Base-by-base conservation (phyloP, 2,888 invertebrate genomes). In the Willowsia nigromaculata region DNA sequence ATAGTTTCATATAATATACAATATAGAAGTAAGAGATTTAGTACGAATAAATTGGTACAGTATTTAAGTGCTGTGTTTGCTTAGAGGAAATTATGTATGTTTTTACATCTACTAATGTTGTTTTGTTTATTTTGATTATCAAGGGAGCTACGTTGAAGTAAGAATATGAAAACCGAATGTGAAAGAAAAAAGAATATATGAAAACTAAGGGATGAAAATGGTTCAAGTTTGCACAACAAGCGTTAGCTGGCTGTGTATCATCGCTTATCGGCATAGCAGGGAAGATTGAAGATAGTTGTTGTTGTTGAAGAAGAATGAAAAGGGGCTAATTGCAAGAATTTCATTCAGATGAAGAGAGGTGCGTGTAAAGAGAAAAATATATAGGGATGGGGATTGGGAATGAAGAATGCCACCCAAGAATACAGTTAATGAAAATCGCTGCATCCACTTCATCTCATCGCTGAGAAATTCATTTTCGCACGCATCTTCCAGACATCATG, bases 61-160 rank as follows among this genome's bases (percentile, higher is more conserved):
- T 53, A 27, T 85, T 43, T 82, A 43, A 74, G 22, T 43, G 68
- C 68, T 62, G 37, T 65, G 50, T 65, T 80, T 25, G 53, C 78
- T 56, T 80, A 9, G 18, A 7, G 11, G 1, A 30, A 59, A 25
- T 25, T 40, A 65, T 50, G 50, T 50, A 50, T 84, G 62, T 62
- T 47, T 18, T 53, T 30, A 78, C 78, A 15, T 33, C 81, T 50
- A 74, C 90, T 91, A 91, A 91, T 90, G 43, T 78, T 87, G 76
- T 90, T 91, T 78, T 91, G 86, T 91, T 91, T 91, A 91, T 91
- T 91, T 91, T 90, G 82, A 90, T 90, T 90, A 90, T 90, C 40
- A 91, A 91, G 90, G 91, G 88, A 80, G 50, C 91, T 90, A 56
- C 90, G 88, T 71, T 90, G 81, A 91, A 90, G 91, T 91, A 91